These are phyloP conservation scores for Amiota communis DNA, from an alignment of 2,888 invertebrate species.

Conservation along the genomic window DNA sequence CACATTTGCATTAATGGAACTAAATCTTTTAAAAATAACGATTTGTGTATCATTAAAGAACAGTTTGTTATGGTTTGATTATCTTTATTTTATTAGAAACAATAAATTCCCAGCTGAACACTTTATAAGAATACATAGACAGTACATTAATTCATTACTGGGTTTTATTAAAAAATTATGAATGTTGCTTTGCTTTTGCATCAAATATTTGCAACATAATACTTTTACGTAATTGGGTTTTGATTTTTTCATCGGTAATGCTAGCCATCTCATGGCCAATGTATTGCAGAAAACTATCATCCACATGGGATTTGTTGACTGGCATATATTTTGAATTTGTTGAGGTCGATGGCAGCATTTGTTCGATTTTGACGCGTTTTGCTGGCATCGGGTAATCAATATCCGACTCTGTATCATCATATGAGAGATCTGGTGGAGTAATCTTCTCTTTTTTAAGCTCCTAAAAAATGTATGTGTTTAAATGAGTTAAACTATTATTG, in stretches of 20 bases:
- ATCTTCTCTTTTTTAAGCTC: neutral
- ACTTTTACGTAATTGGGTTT: neutral
- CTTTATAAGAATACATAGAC: too few species aligned
- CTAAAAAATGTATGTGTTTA: slow-evolving; percentile 1
- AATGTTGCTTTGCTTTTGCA: neutral
- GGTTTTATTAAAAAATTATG: neutral
- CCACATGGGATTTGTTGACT: neutral
- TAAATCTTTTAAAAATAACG: too few species aligned
- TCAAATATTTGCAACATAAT: slow-evolving; percentile 1
- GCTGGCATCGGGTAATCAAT: neutral
- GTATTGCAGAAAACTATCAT: slow-evolving; percentile 1
- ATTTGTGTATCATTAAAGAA: too few species aligned
- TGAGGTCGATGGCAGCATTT: neutral
- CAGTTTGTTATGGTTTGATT: too few species aligned
- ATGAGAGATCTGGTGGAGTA: neutral
- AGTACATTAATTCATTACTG: neutral
- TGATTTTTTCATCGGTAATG: neutral
- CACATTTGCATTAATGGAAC: too few species aligned
- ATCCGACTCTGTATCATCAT: neutral
- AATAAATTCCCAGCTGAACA: too few species aligned
- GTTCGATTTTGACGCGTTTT: neutral
- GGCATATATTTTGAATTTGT: neutral
- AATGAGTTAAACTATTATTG: too few species aligned
- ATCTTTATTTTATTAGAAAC: too few species aligned
- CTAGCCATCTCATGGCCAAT: neutral